A percentile compares a stretch with the other conserved stretches of the same genome.
These are phyloP conservation scores for Brachionus manjavacas DNA, from an alignment of 1,140 invertebrate genomes.

Conservation along the genomic window DNA sequence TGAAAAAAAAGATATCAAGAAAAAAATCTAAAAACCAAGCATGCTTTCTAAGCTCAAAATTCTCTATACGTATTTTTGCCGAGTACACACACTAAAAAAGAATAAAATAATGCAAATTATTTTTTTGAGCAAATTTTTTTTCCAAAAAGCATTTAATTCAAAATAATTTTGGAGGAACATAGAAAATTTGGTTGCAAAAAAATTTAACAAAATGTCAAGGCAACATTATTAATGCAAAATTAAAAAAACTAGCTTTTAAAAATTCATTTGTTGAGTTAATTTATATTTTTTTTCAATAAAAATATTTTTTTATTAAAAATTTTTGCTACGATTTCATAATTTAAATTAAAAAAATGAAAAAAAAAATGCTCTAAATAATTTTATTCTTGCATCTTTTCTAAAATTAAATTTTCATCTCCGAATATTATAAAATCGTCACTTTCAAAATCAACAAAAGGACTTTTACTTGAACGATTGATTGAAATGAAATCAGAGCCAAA, in stretches of 20 bases:
- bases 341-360: background rate
- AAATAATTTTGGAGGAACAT: background rate
- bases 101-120: background rate
- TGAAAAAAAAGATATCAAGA: background rate
- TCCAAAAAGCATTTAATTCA: background rate
- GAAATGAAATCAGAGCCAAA: slow-evolving; percentile 33
- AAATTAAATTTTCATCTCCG: background rate
- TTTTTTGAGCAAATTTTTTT: background rate
- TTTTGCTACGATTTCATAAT: too few species aligned
- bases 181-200: background rate
- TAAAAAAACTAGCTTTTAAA: background rate
- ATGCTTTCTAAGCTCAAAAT: slow-evolving; percentile 28
- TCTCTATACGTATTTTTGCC: background rate
- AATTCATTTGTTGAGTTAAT: background rate
- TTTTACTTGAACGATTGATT: background rate
- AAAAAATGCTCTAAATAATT: background rate
- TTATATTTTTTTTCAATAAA: too few species aligned
- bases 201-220: background rate
- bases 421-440: slow-evolving; percentile 7
- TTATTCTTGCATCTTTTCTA: slow-evolving; percentile 25
- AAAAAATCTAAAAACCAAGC: slow-evolving; percentile 4
- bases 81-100: background rate
- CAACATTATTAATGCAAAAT: background rate
- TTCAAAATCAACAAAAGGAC: slow-evolving; percentile 11
- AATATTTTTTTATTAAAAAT: too few species aligned